These are phyloP conservation scores for Furcifer pardalis DNA, from an alignment of 2,797 vertebrate species.

Conservation along the genomic window DNA sequence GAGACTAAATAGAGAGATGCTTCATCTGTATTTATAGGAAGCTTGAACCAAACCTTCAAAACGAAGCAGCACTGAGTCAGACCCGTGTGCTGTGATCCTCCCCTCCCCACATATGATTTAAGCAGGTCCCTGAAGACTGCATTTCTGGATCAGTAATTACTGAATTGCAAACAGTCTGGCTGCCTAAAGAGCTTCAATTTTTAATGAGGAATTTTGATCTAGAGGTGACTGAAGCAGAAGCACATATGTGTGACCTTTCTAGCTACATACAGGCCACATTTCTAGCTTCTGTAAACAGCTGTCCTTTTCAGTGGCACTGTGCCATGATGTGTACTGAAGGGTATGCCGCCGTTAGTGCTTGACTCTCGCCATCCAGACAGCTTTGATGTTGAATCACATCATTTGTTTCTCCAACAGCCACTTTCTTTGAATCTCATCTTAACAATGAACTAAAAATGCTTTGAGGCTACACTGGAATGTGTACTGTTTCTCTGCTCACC, in stretches of 20 bases:
- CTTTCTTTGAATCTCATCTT: constrained; percentile 20
- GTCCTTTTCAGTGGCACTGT: neutral
- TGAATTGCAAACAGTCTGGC: neutral
- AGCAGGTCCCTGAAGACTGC: neutral
- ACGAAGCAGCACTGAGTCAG: neutral
- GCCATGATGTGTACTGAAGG: neutral
- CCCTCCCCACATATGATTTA: constrained; percentile 1
- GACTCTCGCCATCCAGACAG: neutral
- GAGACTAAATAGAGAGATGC: neutral
- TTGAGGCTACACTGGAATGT: neutral
- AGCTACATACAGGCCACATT: neutral
- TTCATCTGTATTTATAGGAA: neutral
- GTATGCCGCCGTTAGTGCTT: neutral
- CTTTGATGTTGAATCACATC: neutral
- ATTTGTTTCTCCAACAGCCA: neutral
- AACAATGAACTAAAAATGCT: neutral
- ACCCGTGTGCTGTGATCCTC: neutral
- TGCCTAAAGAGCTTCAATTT: constrained; percentile 2
- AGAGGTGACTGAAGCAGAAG: constrained; percentile 11
- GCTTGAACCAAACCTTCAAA: neutral
- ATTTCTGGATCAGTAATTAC: neutral
- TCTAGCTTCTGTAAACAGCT: neutral
- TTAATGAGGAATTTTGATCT: constrained; percentile 17
- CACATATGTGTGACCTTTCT: neutral
- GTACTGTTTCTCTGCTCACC: constrained; percentile 41